phyloP scores from a whole-genome alignment of 1,140 invertebrate genomes.

The Mactra quadrangularis region DNA sequence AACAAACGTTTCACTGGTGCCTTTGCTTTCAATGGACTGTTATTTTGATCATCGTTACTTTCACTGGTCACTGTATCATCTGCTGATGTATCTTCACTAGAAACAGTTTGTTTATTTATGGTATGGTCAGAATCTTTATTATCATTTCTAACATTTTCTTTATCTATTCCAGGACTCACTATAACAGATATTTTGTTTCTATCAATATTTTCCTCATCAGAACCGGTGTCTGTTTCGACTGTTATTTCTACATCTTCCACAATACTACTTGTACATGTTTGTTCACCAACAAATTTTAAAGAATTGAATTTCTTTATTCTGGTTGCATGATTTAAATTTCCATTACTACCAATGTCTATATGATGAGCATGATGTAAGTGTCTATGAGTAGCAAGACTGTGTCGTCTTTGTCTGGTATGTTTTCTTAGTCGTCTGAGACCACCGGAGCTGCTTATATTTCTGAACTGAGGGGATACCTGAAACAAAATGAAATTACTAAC shows the following conservation, averaged over 20 bases:
- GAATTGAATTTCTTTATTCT: conserved; percentile 40
- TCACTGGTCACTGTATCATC: not conserved
- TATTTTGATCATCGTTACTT: not conserved
- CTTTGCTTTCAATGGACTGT: conserved; percentile 6
- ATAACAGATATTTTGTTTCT: not conserved
- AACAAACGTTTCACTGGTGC: conserved; percentile 40
- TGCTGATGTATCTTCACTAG: not conserved
- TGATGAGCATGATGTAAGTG: not conserved
- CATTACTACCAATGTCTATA: conserved; percentile 36
- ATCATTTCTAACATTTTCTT: no score
- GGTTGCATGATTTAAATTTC: not conserved
- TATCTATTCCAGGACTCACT: not conserved
- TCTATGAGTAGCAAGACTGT: conserved; percentile 43
- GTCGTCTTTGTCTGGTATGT: conserved; percentile 24
- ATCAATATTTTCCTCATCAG: not conserved
- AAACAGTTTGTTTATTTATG: not conserved
- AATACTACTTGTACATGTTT: conserved; percentile 20
- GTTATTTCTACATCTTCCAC: conserved; percentile 40
- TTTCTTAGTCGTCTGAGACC: not conserved
- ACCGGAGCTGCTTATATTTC: not conserved
- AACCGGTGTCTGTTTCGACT: not conserved
- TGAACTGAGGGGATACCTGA: conserved; percentile 57
- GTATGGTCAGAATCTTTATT: not conserved
- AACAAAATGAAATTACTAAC: not conserved
- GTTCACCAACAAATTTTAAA: conserved; percentile 52